These are phyloP conservation scores for Acromyrmex charruanus DNA, from an alignment of 1,140 invertebrate genomes.

Conservation along the genomic window DNA sequence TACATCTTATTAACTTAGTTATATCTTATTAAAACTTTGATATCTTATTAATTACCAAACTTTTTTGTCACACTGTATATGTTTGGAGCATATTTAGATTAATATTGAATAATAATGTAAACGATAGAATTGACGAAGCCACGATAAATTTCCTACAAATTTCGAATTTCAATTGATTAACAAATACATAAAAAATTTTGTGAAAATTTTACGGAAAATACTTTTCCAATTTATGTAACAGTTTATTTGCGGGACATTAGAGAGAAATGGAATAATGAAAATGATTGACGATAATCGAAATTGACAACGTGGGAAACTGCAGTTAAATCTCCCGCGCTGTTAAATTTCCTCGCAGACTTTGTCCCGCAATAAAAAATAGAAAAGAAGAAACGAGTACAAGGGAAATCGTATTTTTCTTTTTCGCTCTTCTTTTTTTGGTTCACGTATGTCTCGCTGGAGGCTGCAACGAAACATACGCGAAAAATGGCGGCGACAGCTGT, in stretches of 20 bases:
- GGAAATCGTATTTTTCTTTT: constrained; percentile 47
- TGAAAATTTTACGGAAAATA: background rate
- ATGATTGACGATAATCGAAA: constrained; percentile 18
- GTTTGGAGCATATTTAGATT: background rate
- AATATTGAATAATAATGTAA: background rate
- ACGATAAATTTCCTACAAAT: background rate
- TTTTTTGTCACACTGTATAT: too few species aligned
- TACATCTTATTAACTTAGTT: too few species aligned
- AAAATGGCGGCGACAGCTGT: constrained; percentile 63
- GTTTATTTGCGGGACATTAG: background rate
- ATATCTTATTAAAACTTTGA: too few species aligned
- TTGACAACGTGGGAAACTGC: background rate
- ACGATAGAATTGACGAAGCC: background rate
- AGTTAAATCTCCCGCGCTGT: constrained; percentile 38
- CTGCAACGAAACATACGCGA: constrained; percentile 57
- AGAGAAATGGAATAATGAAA: background rate
- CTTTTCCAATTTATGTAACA: background rate
- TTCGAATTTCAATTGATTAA: background rate
- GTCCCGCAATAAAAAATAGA: constrained; percentile 61
- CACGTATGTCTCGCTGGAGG: constrained; percentile 44
- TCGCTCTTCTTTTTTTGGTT: constrained; percentile 11
- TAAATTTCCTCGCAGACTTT: constrained; percentile 74
- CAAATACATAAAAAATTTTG: background rate
- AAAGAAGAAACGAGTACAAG: constrained; percentile 13
- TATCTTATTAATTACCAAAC: too few species aligned